Base-by-base conservation (phyloP, 2,113 vertebrate species). In the Misgurnus mizolepis region DNA sequence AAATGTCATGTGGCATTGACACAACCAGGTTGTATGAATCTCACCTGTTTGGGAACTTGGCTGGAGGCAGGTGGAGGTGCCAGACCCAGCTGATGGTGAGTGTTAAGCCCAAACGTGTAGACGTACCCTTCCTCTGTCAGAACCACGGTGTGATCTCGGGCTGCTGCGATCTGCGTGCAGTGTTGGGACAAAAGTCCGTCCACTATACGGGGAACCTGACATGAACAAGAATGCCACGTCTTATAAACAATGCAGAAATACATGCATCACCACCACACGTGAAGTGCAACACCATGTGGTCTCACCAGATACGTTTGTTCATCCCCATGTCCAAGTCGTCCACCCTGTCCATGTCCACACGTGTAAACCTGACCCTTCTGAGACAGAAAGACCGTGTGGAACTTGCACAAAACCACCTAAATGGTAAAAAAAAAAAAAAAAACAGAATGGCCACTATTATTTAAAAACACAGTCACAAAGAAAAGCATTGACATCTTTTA, bases 331-430 rank as follows among this genome's bases (percentile, higher is more conserved):
- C 98, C 98, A 78, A 99, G 94, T n/a, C 98, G 95, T 40, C 98
- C 98, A 86, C 98, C 98, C 87, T 96, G 96, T 76, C 97, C 98
- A 80, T 99, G 98, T 9, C 98, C 98, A 88, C 98, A 99, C 0
- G 98, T 98, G 79, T 96, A 99, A 41, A 98, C 93, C 62, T 97
- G 95, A 69, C 98, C 98, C 91, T 96, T 98, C 90, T 98, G 96
- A 60, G 96, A 96, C 86, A 99, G 94, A 91, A 99, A 99, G 78
- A 98, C 96, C 0, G 98, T 96, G 85, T 98, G 98, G 93, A 99
- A 99, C 89, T 97, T 96, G 83, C 96, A 99, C 84, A 98, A 92
- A 47, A 98, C 96, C 88, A 99, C 95, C 98, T 98, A 43, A 22
- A 85, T 74, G 74, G 82, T 53, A 14, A 34, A 34, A 34, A 34